These are phyloP conservation scores for Mus spretus DNA, from an alignment of 2,797 vertebrate genomes.

Conservation along the genomic window DNA sequence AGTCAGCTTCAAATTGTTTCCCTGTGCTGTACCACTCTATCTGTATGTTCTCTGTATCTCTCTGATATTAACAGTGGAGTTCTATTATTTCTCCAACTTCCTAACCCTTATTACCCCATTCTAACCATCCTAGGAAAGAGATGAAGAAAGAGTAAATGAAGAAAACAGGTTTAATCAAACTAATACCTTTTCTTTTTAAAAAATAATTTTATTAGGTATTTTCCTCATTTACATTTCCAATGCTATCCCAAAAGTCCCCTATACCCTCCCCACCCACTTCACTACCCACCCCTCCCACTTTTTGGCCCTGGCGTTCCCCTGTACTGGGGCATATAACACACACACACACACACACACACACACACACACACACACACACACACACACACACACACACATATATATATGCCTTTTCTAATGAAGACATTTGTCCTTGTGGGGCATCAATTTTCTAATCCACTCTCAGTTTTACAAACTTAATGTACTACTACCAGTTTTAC, in stretches of 20 bases:
- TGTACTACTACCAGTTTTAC: no score
- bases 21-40: background rate
- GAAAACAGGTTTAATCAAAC: background rate
- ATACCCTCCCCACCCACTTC: no score
- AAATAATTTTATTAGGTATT: no score
- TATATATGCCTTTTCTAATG: background rate
- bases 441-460: background rate
- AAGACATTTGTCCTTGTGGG: background rate
- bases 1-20: background rate
- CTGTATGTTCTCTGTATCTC: background rate
- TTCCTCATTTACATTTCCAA: no score
- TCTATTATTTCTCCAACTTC: background rate
- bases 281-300: no score
- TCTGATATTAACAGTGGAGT: no score
- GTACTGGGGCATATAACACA: no score
- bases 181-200: background rate
- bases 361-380: no score
- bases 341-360: no score
- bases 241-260: no score
- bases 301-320: no score
- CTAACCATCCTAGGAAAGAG: background rate
- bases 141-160: background rate
- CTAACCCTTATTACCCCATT: background rate
- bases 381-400: no score
- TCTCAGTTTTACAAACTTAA: background rate